Conservation (phyloP, 2,797 vertebrate genomes). For the Paratrypauchen microcephalus region DNA sequence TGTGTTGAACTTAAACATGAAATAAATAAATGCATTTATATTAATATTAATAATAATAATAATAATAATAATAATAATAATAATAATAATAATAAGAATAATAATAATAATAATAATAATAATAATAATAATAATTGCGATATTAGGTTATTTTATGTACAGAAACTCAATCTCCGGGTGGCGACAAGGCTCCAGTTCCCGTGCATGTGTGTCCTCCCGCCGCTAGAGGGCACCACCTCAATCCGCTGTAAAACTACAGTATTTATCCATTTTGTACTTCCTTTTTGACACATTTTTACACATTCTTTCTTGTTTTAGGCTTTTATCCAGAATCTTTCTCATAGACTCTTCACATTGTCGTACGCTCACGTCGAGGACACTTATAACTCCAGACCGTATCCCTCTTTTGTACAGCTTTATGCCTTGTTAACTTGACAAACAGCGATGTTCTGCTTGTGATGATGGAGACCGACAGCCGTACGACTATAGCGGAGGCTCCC, state of each 20-base stretch:
- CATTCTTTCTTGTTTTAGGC: not conserved
- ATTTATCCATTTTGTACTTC: conserved; percentile 3
- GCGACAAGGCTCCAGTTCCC: not conserved
- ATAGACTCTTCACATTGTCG: not conserved
- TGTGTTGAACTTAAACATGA: too few relatives aligned
- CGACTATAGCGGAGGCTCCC: not conserved
- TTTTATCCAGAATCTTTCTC: not conserved
- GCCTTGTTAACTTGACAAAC: not conserved
- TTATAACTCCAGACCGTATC: not conserved
- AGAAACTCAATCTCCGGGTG: not conserved
- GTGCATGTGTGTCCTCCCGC: not conserved
- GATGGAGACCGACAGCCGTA: conserved; percentile 4
- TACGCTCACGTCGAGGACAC: not conserved
- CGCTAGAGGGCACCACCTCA: not conserved
- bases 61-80: too few relatives aligned
- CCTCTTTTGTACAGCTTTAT: not conserved
- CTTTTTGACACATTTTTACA: not conserved
- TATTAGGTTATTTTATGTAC: not conserved
- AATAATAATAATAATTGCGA: not conserved
- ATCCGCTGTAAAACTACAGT: not conserved
- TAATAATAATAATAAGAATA: too few relatives aligned
- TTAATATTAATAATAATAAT: too few relatives aligned
- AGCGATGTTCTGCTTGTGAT: conserved; percentile 6
- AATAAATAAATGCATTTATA: too few relatives aligned
- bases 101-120: too few relatives aligned